These are phyloP conservation scores for Macrotis lagotis DNA, from an alignment of 2,113 vertebrate genomes.

Conservation along the genomic window DNA sequence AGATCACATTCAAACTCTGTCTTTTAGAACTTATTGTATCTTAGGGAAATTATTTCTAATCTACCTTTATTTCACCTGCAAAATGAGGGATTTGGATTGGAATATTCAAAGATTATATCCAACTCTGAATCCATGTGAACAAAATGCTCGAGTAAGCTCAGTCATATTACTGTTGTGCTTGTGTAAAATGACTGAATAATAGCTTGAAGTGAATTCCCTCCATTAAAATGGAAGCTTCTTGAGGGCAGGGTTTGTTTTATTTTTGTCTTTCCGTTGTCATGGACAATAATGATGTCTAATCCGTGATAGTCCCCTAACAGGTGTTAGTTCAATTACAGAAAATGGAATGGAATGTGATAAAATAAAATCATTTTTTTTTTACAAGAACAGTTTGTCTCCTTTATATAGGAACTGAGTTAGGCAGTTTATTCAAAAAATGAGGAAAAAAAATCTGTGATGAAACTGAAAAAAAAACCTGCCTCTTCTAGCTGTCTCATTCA, in stretches of 20 bases:
- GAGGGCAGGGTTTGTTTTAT: background rate
- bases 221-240: background rate
- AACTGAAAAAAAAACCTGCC: constrained; percentile 18
- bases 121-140: background rate
- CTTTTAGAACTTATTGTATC: background rate
- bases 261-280: background rate
- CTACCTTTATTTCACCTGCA: background rate
- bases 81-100: background rate
- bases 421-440: constrained; percentile 12
- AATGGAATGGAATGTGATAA: background rate
- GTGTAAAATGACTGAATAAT: background rate
- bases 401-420: background rate
- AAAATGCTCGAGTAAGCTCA: background rate
- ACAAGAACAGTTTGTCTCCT: background rate
- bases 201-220: background rate
- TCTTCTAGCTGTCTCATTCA: constrained; percentile 5
- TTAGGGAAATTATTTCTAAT: background rate
- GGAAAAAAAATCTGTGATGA: background rate
- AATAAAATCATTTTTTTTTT: background rate
- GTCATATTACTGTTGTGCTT: background rate
- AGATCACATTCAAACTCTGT: background rate
- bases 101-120: background rate
- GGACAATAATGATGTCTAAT: background rate
- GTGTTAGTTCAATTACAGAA: background rate
- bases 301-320: background rate